A percentile compares a stretch with the other conserved stretches of the same genome.
phyloP scores from a whole-genome alignment of 2,797 vertebrate genomes.

The Chloroceryle inda region DNA sequence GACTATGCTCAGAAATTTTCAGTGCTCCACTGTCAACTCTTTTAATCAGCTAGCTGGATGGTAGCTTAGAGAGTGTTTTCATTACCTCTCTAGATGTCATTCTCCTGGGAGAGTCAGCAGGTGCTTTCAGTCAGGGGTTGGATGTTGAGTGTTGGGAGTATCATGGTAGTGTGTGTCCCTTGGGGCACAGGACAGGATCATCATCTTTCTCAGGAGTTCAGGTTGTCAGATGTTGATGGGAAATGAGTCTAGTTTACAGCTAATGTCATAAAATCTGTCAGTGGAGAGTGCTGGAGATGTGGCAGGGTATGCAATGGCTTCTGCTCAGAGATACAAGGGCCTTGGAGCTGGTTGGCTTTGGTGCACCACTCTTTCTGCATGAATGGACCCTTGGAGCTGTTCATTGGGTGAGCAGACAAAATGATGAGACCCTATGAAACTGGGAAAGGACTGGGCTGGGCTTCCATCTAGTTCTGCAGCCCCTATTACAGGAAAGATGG shows the following conservation, averaged over 20 bases:
- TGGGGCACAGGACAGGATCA: background rate
- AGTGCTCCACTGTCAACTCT: background rate
- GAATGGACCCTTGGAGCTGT: fast-evolving
- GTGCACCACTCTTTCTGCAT: background rate
- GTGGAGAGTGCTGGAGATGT: background rate
- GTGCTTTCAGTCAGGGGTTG: fast-evolving
- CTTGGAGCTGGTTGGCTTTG: background rate
- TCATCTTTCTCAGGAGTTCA: fast-evolving
- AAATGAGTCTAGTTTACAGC: background rate
- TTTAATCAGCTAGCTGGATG: background rate
- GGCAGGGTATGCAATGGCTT: fast-evolving
- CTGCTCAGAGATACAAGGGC: background rate
- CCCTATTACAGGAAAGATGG: no score
- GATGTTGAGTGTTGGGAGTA: fast-evolving
- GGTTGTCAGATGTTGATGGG: background rate
- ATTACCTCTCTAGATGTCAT: background rate
- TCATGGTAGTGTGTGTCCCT: fast-evolving
- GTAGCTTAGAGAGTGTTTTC: background rate
- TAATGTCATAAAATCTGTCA: background rate
- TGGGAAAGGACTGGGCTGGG: background rate
- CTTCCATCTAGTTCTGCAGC: no score
- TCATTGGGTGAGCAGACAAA: background rate
- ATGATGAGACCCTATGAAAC: background rate
- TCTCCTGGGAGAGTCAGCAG: background rate
- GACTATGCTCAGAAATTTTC: background rate